Base-by-base conservation (phyloP, 2,113 vertebrate species). In the Acrocephalus kingi region DNA sequence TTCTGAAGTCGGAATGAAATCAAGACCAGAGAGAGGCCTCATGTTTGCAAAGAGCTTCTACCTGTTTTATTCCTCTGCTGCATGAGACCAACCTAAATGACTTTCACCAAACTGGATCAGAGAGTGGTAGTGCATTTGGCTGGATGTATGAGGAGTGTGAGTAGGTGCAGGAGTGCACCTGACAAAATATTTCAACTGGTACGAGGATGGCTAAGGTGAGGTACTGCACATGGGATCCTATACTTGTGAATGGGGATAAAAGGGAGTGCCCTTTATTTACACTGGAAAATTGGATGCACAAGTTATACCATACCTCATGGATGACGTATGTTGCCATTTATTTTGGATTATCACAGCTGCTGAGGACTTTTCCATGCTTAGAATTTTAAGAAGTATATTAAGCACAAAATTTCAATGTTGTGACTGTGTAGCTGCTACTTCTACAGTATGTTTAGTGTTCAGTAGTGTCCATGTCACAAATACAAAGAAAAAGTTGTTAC, bases 241-340 rank as follows among this genome's bases (percentile, higher is more conserved):
- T 45, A 80, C 73, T 89, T 85, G 78, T 84, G 75, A 91, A 76
- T 59, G 17, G 78, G 94, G 88, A 92, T 96, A 45, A 96, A 96
- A 74, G 41, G 88, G 66, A 78, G 19, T 56, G 56, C 68, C 72
- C 71, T 90, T 78, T 87, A 71, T 85, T 96, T 87, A 96, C 95
- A 97, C 95, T 96, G 95, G 96, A 96, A 96, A 81, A 93, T 84
- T 86, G 79, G 90, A 94, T 95, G 75, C 75, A 86, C 86, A 64
- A 78, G 35, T 78, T 90, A 68, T 78, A 91, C 48, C 93, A 72
- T 94, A 95, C 93, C 94, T 94, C 96, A 78, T 33, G 66, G 82
- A 52, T 85, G 41, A 94, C 15, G 7, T 59, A 35, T 35, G 35
- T 83, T 87, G 72, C 51, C 75, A 67, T 68, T 82, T 82, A 13